Conservation (phyloP, 2,888 invertebrate species). For the Cantharis lateralis region DNA sequence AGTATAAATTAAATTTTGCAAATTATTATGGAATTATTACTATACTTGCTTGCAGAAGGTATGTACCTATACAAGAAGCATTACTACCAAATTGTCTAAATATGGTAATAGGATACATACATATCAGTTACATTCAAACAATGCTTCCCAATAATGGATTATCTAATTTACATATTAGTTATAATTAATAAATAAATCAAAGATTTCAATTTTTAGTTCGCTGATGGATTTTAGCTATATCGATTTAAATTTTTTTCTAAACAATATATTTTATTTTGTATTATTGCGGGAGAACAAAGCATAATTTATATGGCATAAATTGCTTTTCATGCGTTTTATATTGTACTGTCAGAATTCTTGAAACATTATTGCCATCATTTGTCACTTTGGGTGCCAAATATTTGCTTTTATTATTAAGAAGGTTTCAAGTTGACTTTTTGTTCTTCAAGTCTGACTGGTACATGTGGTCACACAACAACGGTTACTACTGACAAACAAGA, state of each 20-base stretch:
- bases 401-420: background rate
- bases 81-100: background rate
- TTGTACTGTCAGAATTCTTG: background rate
- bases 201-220: background rate
- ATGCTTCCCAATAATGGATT: background rate
- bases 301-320: background rate
- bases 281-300: background rate
- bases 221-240: background rate
- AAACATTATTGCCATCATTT: background rate
- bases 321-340: background rate
- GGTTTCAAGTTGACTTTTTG: background rate
- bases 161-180: background rate
- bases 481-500: constrained; percentile 34
- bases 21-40: background rate
- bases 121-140: background rate
- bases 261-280: background rate
- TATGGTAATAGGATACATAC: background rate
- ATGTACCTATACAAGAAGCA: background rate
- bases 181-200: background rate
- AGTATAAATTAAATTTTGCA: background rate
- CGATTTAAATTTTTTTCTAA: background rate
- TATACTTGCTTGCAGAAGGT: background rate
- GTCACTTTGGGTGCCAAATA: background rate
- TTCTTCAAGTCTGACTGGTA: constrained; percentile 10
- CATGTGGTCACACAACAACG: constrained; percentile 17